Conservation (phyloP, 2,113 vertebrate genomes). For the Penelope pileata region DNA sequence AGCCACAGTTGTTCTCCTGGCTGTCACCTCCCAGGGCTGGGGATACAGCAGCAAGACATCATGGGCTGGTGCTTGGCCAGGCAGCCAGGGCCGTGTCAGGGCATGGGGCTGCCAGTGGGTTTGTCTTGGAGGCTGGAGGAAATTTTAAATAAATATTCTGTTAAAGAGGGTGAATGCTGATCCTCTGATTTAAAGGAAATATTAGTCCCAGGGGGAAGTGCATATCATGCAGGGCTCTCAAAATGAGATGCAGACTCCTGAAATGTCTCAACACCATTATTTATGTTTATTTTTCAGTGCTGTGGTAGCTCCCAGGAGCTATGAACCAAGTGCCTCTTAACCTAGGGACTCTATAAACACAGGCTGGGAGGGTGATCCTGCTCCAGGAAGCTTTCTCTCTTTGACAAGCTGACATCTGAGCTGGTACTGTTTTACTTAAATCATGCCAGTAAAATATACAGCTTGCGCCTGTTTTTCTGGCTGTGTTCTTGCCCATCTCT, state of each 20-base stretch:
- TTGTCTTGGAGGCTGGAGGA: neutral
- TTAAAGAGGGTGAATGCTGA: neutral
- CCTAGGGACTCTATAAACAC: slow-evolving; percentile 51
- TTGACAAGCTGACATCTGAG: slow-evolving; percentile 30
- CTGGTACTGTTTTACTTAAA: slow-evolving; percentile 29
- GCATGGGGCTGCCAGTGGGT: neutral
- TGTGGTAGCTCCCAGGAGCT: slow-evolving; percentile 52
- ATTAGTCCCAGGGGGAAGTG: slow-evolving; percentile 26
- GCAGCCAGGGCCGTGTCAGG: neutral
- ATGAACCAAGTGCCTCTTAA: slow-evolving; percentile 55
- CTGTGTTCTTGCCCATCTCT: neutral
- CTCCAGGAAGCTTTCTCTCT: neutral
- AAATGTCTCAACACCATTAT: slow-evolving; percentile 36
- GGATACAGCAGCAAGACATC: accelerated
- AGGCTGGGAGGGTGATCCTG: slow-evolving; percentile 24
- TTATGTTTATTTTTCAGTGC: slow-evolving; percentile 53
- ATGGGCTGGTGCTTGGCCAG: neutral
- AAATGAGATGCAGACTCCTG: slow-evolving; percentile 8
- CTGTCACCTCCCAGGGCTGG: neutral
- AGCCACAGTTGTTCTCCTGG: neutral
- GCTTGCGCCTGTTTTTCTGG: slow-evolving; percentile 7
- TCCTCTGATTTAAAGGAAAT: neutral
- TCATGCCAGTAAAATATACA: neutral
- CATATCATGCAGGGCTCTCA: neutral
- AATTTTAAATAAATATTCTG: slow-evolving; percentile 28